Evolutionary conservation across 2,113 vertebrate genomes (phyloP).

Genomic region (cattle (Bos taurus)): DNA sequence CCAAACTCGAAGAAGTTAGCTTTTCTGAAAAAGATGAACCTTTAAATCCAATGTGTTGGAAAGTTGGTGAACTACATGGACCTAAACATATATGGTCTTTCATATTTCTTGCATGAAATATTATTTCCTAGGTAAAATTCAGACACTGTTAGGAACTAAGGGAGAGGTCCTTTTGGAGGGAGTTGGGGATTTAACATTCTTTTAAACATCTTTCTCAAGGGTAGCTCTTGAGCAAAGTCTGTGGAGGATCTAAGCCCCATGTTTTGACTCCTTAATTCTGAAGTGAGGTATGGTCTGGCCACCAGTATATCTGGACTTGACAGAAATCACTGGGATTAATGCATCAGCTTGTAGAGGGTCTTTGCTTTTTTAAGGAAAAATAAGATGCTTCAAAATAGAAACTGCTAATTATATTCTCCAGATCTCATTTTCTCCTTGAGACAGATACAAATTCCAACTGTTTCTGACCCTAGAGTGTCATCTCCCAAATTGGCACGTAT

Average conservation of each 20-base stretch:
- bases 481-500: slow-evolving; percentile 39
- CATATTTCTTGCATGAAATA: background rate
- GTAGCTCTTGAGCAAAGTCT: background rate
- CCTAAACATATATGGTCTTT: background rate
- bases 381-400: slow-evolving; percentile 43
- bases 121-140: background rate
- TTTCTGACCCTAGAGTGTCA: slow-evolving; percentile 45
- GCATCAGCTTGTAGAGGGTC: background rate
- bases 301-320: background rate
- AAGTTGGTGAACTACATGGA: background rate
- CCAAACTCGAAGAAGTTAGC: background rate
- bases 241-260: background rate
- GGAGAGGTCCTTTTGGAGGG: background rate
- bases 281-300: background rate
- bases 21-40: background rate
- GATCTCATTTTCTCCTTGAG: slow-evolving; percentile 36
- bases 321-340: background rate
- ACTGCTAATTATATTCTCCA: slow-evolving; percentile 26
- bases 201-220: background rate
- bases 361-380: background rate
- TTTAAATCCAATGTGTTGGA: background rate
- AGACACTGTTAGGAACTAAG: background rate
- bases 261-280: background rate
- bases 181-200: background rate
- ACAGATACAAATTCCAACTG: slow-evolving; percentile 21